phyloP scores from a whole-genome alignment of 2,888 invertebrate genomes.

The Trileptium ribeirensis region DNA sequence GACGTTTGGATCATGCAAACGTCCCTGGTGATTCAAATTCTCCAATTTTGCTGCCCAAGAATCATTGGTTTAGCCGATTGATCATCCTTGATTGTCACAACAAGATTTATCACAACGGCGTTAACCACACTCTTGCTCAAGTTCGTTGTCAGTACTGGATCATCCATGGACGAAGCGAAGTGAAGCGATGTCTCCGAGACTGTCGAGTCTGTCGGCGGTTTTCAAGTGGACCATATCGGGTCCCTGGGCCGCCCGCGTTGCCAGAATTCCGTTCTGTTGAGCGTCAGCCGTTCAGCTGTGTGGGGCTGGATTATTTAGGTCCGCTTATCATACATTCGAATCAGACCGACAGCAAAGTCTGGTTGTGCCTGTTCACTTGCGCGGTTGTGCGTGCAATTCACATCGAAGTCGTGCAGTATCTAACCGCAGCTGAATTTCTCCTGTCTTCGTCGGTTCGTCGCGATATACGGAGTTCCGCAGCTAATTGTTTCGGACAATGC shows the following conservation, averaged over 20 bases:
- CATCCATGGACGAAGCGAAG: neutral
- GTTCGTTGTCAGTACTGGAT: constrained; percentile 9
- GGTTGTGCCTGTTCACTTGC: constrained; percentile 23
- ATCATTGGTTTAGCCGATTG: neutral
- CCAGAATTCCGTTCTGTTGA: neutral
- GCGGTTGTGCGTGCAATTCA: constrained; percentile 19
- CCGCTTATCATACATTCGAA: neutral
- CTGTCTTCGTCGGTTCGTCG: neutral
- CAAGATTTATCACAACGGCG: neutral
- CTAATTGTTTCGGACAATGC: neutral
- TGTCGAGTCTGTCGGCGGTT: neutral
- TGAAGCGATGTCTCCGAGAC: neutral
- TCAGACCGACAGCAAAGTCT: neutral
- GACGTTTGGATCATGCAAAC: constrained; percentile 1
- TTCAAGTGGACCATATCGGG: neutral
- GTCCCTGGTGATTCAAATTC: neutral
- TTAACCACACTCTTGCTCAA: neutral
- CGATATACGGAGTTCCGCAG: neutral
- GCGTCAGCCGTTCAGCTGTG: neutral
- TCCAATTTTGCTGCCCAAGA: constrained; percentile 8
- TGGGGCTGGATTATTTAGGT: constrained; percentile 12
- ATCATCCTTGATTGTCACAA: neutral
- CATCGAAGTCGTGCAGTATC: neutral
- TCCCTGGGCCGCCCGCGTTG: neutral
- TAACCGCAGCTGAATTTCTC: neutral